Conservation (phyloP, 2,113 vertebrate genomes). For the Amazona vittata region DNA sequence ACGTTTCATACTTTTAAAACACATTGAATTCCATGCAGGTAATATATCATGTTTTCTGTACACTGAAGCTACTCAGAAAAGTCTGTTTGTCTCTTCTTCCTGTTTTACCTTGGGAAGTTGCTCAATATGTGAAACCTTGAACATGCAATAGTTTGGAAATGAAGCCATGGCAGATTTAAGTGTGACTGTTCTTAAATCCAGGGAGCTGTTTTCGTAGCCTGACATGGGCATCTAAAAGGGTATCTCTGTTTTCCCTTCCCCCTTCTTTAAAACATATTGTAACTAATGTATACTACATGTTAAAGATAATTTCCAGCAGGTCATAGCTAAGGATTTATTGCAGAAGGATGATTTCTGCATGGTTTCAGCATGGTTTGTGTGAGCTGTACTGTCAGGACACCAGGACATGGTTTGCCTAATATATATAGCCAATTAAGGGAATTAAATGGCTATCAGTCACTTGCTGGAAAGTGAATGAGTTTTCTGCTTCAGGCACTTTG, state of each 20-base stretch:
- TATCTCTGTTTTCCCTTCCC: neutral
- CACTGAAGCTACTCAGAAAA: neutral
- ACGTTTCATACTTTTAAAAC: neutral
- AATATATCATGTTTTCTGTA: neutral
- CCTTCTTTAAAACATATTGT: neutral
- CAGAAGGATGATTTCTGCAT: neutral
- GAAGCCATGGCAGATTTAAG: neutral
- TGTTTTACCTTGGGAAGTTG: neutral
- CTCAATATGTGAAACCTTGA: neutral
- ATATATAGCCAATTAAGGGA: neutral
- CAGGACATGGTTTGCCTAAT: neutral
- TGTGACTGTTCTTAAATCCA: neutral
- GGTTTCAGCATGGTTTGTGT: neutral
- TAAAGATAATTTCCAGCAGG: neutral
- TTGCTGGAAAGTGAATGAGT: neutral
- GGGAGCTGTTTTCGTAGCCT: neutral
- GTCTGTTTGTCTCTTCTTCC: neutral
- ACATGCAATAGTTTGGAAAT: neutral
- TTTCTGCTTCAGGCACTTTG: conserved; percentile 6
- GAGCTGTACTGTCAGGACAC: neutral
- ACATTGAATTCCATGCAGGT: neutral
- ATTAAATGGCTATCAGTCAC: conserved; percentile 8
- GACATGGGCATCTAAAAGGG: neutral
- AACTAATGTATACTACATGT: neutral
- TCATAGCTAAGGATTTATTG: neutral